Evolutionary conservation across 1,140 invertebrate genomes (phyloP).

Genomic region (Gonioctena quinquepunctata): DNA sequence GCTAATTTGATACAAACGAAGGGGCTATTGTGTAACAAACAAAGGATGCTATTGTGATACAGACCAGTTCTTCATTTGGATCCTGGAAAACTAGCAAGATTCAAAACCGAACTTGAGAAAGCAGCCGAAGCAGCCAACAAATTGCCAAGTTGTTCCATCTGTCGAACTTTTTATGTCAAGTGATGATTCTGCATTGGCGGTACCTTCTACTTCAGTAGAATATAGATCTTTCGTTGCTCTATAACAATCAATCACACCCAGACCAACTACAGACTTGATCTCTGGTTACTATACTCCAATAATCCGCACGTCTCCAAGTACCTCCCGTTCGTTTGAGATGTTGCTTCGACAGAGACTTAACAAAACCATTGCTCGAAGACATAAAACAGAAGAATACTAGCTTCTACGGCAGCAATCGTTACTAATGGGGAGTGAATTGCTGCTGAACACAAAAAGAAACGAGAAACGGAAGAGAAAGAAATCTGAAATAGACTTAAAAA

Average conservation of each 20-base stretch:
- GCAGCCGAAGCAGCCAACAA: too few relatives aligned
- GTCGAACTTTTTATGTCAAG: too few relatives aligned
- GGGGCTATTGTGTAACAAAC: too few relatives aligned
- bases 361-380: not conserved
- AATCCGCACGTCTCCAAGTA: not conserved
- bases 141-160: too few relatives aligned
- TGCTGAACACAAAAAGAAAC: not conserved
- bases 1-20: too few relatives aligned
- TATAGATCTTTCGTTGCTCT: not conserved
- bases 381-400: not conserved
- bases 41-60: too few relatives aligned
- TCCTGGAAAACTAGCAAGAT: too few relatives aligned
- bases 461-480: not conserved
- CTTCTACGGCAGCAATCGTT: not conserved
- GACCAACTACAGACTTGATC: not conserved
- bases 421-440: not conserved
- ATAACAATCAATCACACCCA: not conserved
- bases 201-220: not conserved
- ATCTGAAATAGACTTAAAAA: not conserved
- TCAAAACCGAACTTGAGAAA: too few relatives aligned
- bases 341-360: not conserved
- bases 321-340: not conserved
- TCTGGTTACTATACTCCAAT: not conserved
- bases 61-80: too few relatives aligned
- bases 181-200: not conserved